phyloP scores from a whole-genome alignment of 2,888 invertebrate species.

The Epinotia nisella region DNA sequence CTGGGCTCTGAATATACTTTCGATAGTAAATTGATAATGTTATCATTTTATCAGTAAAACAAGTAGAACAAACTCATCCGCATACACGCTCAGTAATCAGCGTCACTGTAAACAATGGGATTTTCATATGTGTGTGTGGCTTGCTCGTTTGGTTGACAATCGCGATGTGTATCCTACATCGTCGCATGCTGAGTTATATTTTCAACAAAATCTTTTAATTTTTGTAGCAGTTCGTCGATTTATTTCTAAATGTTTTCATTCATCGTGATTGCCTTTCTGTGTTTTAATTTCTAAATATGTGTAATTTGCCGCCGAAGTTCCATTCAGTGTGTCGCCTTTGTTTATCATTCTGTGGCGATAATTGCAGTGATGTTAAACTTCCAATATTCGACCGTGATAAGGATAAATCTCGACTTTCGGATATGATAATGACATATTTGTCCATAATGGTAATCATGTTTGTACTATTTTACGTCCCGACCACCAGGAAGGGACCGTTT shows the following conservation, averaged over 20 bases:
- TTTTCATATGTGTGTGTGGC: constrained; percentile 78
- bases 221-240: constrained; percentile 80
- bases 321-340: constrained; percentile 97
- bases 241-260: constrained; percentile 84
- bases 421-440: constrained; percentile 91
- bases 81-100: constrained; percentile 70
- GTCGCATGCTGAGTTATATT: constrained; percentile 84
- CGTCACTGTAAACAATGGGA: constrained; percentile 78
- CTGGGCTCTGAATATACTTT: constrained; percentile 47
- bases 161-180: constrained; percentile 85
- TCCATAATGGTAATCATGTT: constrained; percentile 89
- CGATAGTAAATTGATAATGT: constrained; percentile 71
- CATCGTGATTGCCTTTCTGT: constrained; percentile 79
- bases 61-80: constrained; percentile 70
- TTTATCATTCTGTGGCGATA: constrained; percentile 91
- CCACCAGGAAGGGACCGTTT: constrained; percentile 68
- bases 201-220: constrained; percentile 82
- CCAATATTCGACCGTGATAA: constrained; percentile 91
- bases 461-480: constrained; percentile 58
- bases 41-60: constrained; percentile 79
- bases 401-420: constrained; percentile 87
- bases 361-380: constrained; percentile 89
- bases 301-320: constrained; percentile 96
- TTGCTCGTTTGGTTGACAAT: constrained; percentile 84
- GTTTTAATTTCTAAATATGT: constrained; percentile 90